Evolutionary conservation across 2,888 invertebrate genomes (phyloP).

Genomic region (Volucella bombylans): DNA sequence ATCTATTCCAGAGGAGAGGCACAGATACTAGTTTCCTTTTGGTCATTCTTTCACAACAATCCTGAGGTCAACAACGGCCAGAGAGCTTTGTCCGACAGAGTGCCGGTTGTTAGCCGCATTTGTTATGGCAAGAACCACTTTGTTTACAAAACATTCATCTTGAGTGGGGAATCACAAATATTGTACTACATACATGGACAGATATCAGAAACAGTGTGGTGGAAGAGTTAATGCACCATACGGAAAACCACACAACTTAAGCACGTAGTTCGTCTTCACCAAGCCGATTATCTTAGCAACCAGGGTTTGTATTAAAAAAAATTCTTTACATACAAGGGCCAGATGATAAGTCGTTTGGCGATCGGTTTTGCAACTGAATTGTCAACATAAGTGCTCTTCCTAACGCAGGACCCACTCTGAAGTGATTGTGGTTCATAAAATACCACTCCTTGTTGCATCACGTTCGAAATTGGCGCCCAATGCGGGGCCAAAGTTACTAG

Average conservation of each 20-base stretch:
- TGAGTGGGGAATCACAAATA: conserved; percentile 29
- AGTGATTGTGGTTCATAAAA: too few species aligned
- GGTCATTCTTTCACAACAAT: conserved; percentile 12
- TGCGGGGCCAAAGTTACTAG: too few species aligned
- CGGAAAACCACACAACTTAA: neutral
- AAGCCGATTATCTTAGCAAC: too few species aligned
- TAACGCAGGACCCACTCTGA: too few species aligned
- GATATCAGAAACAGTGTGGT: conserved; percentile 13
- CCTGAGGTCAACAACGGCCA: conserved; percentile 29
- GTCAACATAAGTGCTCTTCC: too few species aligned
- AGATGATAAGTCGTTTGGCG: too few species aligned
- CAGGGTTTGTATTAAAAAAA: too few species aligned
- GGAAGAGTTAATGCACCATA: neutral
- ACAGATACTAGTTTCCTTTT: neutral
- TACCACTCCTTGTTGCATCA: too few species aligned
- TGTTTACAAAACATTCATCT: conserved; percentile 62
- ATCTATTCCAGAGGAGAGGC: conserved; percentile 1
- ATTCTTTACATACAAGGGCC: too few species aligned
- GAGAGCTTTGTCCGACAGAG: conserved; percentile 38
- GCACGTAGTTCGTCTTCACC: too few species aligned
- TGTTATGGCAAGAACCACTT: conserved; percentile 29
- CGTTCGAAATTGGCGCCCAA: too few species aligned
- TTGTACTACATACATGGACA: neutral
- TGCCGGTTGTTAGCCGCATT: conserved; percentile 8
- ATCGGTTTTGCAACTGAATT: too few species aligned